These are phyloP conservation scores for Seira sanloemensis DNA, from an alignment of 2,888 invertebrate genomes.

Conservation along the genomic window DNA sequence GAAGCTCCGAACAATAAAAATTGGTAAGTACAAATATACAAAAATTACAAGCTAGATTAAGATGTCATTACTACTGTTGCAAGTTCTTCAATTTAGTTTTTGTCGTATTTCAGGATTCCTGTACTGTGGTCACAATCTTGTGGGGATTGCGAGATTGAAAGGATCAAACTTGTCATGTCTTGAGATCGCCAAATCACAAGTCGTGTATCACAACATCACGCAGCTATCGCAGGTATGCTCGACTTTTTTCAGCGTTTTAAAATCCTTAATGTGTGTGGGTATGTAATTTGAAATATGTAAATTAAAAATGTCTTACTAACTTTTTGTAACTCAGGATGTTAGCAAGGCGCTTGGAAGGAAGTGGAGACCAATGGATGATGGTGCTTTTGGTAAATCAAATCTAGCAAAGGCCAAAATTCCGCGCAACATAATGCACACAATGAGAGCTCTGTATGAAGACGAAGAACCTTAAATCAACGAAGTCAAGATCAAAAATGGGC, in stretches of 20 bases:
- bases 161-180: conserved; percentile 79
- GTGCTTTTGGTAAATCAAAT: conserved; percentile 26
- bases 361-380: conserved; percentile 78
- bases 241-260: conserved; percentile 7
- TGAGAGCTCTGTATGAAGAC: conserved; percentile 61
- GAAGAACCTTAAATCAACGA: conserved; percentile 46
- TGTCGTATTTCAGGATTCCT: conserved; percentile 74
- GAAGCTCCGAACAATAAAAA: conserved; percentile 70
- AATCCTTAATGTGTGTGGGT: no score
- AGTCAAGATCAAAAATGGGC: conserved; percentile 14
- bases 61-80: no score
- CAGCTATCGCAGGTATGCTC: conserved; percentile 66
- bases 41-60: neutral
- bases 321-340: conserved; percentile 78
- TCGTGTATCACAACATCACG: conserved; percentile 65
- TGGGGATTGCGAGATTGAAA: conserved; percentile 82
- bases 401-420: conserved; percentile 56
- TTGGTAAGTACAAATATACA: conserved; percentile 44
- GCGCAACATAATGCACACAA: conserved; percentile 50
- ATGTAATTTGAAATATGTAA: no score
- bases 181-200: conserved; percentile 78
- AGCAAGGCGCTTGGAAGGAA: conserved; percentile 78
- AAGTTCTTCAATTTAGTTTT: no score
- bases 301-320: conserved; percentile 5
- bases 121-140: conserved; percentile 80